Evolutionary conservation across 2,888 invertebrate species (phyloP).

Genomic region (Ennomos quercinarius): DNA sequence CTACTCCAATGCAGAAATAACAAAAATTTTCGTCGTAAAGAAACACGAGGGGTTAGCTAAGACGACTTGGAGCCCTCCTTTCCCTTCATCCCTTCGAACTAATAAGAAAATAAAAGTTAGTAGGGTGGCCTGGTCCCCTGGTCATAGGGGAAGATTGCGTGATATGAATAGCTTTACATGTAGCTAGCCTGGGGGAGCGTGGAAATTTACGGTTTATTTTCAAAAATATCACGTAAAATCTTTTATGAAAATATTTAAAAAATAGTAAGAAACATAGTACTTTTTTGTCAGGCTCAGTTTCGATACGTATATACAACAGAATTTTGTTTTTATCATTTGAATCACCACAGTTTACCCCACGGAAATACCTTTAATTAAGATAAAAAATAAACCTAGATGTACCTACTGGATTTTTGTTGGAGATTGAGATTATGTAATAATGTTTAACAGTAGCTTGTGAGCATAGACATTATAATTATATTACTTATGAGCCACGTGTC

Average conservation of each 20-base stretch:
- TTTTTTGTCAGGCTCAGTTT: too few species aligned
- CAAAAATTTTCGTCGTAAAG: slow-evolving; percentile 35
- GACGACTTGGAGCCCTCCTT: slow-evolving; percentile 49
- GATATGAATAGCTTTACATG: slow-evolving; percentile 43
- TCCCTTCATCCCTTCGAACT: slow-evolving; percentile 63
- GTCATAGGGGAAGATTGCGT: slow-evolving; percentile 58
- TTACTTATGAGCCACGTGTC: too few species aligned
- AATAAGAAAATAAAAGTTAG: slow-evolving; percentile 79
- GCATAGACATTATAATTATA: too few species aligned
- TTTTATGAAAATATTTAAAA: not conserved
- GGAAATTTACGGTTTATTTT: slow-evolving; percentile 17
- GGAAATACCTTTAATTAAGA: too few species aligned
- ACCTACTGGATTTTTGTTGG: too few species aligned
- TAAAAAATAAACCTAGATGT: too few species aligned
- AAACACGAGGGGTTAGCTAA: slow-evolving; percentile 34
- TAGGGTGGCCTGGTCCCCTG: slow-evolving; percentile 70
- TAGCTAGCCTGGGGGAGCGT: slow-evolving; percentile 14
- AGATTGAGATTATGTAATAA: too few species aligned
- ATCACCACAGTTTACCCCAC: too few species aligned
- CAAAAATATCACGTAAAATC: not conserved
- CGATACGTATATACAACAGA: too few species aligned
- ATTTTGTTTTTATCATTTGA: too few species aligned
- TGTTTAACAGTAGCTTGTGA: too few species aligned
- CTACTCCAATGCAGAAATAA: slow-evolving; percentile 26
- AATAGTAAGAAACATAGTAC: not conserved